Evolutionary conservation across 2,888 invertebrate species (phyloP).

Genomic region (Thymelicus lineola): DNA sequence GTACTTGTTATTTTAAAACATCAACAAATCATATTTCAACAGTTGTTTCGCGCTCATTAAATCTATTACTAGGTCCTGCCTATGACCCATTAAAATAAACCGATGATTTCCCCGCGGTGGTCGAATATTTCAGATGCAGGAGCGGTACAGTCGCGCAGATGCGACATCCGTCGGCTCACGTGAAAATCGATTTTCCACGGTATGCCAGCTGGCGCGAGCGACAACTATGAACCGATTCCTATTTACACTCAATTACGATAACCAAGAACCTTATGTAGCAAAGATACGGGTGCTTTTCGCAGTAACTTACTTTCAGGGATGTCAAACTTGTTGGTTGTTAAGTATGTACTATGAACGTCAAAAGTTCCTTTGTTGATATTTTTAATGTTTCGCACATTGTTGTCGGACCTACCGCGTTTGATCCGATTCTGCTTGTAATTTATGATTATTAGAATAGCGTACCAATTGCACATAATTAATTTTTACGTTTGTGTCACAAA

Average conservation of each 20-base stretch:
- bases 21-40: not conserved
- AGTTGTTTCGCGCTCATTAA: conserved; percentile 11
- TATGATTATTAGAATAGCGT: conserved; percentile 83
- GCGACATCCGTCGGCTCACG: conserved; percentile 83
- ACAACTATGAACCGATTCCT: conserved; percentile 63
- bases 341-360: conserved; percentile 82
- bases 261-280: conserved; percentile 45
- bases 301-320: conserved; percentile 37
- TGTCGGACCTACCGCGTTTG: conserved; percentile 80
- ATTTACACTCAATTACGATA: conserved; percentile 42
- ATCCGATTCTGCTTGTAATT: conserved; percentile 81
- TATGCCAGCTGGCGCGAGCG: conserved; percentile 82
- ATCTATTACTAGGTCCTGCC: conserved; percentile 1
- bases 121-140: conserved; percentile 72
- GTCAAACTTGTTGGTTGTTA: conserved; percentile 52
- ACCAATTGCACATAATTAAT: conserved; percentile 79
- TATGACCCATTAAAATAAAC: conserved; percentile 37
- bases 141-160: conserved; percentile 77
- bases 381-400: conserved; percentile 86
- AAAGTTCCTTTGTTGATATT: conserved; percentile 84
- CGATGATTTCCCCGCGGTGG: conserved; percentile 60
- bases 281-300: conserved; percentile 50
- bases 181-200: conserved; percentile 85
- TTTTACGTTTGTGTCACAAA: conserved; percentile 72
- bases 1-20: too few relatives aligned